phyloP scores from a whole-genome alignment of 2,888 invertebrate species.

The Agrochola lychnidis region DNA sequence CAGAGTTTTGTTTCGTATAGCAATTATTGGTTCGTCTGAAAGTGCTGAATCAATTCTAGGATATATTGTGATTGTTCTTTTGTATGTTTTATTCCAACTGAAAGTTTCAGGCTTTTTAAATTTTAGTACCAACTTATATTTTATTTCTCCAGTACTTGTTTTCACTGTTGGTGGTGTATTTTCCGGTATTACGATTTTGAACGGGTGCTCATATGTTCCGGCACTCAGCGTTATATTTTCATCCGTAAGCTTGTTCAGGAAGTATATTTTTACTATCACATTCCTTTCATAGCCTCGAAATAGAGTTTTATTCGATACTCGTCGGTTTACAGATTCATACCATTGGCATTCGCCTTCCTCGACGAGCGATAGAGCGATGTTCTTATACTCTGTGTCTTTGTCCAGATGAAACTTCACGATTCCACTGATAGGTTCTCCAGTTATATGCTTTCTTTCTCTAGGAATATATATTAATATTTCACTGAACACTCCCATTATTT shows the following conservation, averaged over 20 bases:
- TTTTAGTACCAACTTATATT: slow-evolving; percentile 29
- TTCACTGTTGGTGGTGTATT: slow-evolving; percentile 41
- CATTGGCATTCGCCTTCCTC: slow-evolving; percentile 60
- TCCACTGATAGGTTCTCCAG: slow-evolving; percentile 62
- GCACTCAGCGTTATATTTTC: slow-evolving; percentile 1
- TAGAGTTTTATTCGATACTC: not conserved
- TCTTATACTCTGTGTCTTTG: slow-evolving; percentile 57
- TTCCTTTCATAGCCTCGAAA: slow-evolving; percentile 17
- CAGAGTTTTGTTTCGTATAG: slow-evolving; percentile 30
- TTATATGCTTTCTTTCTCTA: slow-evolving; percentile 46
- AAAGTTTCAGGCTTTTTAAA: slow-evolving; percentile 27
- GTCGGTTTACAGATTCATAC: not conserved
- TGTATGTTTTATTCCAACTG: slow-evolving; percentile 7
- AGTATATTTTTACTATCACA: slow-evolving; percentile 22
- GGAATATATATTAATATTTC: slow-evolving; percentile 65
- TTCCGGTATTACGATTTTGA: slow-evolving; percentile 41
- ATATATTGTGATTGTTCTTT: slow-evolving; percentile 17
- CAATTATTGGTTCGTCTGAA: not conserved
- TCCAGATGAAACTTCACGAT: slow-evolving; percentile 62
- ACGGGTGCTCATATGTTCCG: slow-evolving; percentile 34
- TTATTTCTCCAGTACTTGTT: slow-evolving; percentile 28
- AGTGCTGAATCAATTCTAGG: slow-evolving; percentile 21
- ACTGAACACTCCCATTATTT: slow-evolving; percentile 66
- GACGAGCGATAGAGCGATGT: slow-evolving; percentile 61
- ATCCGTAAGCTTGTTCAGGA: slow-evolving; percentile 5